A percentile compares a stretch with the other conserved stretches of the same genome.
Evolutionary conservation across 2,113 vertebrate genomes (phyloP).

Genomic region (Odobenus rosmarus): DNA sequence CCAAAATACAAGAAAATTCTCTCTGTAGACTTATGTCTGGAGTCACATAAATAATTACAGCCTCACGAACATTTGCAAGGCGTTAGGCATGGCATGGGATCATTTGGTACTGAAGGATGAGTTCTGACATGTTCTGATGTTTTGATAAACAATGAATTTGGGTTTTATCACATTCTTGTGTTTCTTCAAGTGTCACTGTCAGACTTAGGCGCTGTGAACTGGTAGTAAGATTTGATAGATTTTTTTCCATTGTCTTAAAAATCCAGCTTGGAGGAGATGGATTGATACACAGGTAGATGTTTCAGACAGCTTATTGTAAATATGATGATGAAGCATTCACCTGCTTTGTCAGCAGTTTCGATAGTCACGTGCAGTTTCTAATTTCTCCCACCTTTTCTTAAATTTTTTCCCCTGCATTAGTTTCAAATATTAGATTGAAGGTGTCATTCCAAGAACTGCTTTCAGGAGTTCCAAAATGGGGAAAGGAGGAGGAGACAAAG

Average conservation of each 20-base stretch:
- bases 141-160: constrained; percentile 35
- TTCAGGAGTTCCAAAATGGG: constrained; percentile 75
- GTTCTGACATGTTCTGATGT: background rate
- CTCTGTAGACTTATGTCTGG: constrained; percentile 37
- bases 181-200: constrained; percentile 35
- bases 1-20: background rate
- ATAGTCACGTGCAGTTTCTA: background rate
- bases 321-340: constrained; percentile 27
- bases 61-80: constrained; percentile 43
- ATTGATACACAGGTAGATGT: background rate
- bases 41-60: background rate
- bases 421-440: constrained; percentile 76
- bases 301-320: constrained; percentile 29
- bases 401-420: constrained; percentile 41
- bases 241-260: constrained; percentile 44
- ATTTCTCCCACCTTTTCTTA: constrained; percentile 41
- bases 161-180: background rate
- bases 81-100: background rate
- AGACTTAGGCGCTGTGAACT: constrained; percentile 2
- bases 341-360: constrained; percentile 20
- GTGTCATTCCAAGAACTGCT: constrained; percentile 70
- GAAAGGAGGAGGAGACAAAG: constrained; percentile 76
- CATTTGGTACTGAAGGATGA: constrained; percentile 36
- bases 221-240: background rate
- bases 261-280: background rate